A percentile compares a stretch with the other conserved stretches of the same genome.
phyloP scores from a whole-genome alignment of 2,797 vertebrate genomes.

The Lacerta viridis region DNA sequence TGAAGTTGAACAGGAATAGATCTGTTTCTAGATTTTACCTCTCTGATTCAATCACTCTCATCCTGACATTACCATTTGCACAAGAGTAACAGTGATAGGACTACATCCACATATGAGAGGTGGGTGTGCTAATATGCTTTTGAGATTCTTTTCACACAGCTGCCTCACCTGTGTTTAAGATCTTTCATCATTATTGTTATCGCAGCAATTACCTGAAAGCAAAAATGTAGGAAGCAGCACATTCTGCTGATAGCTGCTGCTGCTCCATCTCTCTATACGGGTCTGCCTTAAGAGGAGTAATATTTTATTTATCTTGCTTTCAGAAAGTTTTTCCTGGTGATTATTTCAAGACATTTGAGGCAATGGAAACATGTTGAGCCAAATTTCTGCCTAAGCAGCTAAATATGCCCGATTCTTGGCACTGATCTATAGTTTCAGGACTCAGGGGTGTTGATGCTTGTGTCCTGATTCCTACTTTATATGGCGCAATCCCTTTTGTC shows the following conservation, averaged over 20 bases:
- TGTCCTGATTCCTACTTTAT: constrained; percentile 25
- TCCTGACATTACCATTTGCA: not conserved
- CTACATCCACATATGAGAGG: not conserved
- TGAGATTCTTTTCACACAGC: not conserved
- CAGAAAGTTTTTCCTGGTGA: constrained; percentile 14
- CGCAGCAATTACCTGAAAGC: not conserved
- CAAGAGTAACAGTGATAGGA: not conserved
- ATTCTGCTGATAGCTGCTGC: not conserved
- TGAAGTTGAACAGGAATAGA: not conserved
- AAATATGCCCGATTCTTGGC: constrained; percentile 7
- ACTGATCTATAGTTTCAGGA: not conserved
- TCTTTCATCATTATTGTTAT: not conserved
- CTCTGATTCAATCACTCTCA: not conserved
- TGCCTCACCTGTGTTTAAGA: not conserved
- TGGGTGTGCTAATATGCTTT: not conserved
- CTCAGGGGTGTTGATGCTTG: constrained; percentile 28
- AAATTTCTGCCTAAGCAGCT: constrained; percentile 27
- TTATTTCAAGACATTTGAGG: not conserved
- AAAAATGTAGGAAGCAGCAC: not conserved
- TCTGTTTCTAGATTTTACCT: not conserved
- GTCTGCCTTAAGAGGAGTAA: not conserved
- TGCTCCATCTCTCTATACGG: not conserved
- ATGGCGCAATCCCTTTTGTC: not conserved
- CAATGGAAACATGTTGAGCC: constrained; percentile 19
- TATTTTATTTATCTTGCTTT: constrained; percentile 10